Base-by-base conservation (phyloP, 1,140 invertebrate species). In the Tetramorium alpestre region DNA sequence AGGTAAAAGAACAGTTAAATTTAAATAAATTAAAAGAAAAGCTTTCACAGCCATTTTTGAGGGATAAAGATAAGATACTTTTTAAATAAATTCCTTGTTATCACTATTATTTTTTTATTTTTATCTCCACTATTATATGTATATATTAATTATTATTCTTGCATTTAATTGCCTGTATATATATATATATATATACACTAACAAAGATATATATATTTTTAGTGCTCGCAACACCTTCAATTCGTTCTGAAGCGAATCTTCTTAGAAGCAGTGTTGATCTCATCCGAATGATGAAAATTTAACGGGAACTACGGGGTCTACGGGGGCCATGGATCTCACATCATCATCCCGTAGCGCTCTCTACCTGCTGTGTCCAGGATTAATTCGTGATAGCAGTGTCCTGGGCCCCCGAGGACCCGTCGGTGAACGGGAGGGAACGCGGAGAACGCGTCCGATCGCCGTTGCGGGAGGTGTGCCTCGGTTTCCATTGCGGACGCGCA, bases 291-390 rank as follows among this genome's bases (percentile, higher is more conserved):
- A 47, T 54, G 28, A 54, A 54, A 69, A 80, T 64, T 69, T 72
- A 82, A 70, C 78, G 78, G 51, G 73, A 38, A 76, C 58, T 11
- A 33, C 33, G 33, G 33, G 33, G 16, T 60, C 58, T 11, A 33
- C 33, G 33, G 33, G 33, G 16, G 18, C 72, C 28, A 60, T 11
- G 38, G 41, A 25, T 41, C 51, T 5, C 28, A 10, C 25, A 22
- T 54, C 38, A 13, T 75, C 25, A 65, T 86, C 38, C 38, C 62
- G 51, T 81, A 93, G 93, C 90, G 90, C 90, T 91, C 90, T 93
- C 93, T 93, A 92, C 87, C 90, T 92, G 89, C 90, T 89, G 90
- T 89, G 90, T 92, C 90, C 91, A 87, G 81, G 89, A 94, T 90
- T 93, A 93, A 86, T 86, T 76, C 60, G 49, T 56, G 75, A 62